Base-by-base conservation (phyloP, 2,888 invertebrate species). In the Drosophila tanythrix region DNA sequence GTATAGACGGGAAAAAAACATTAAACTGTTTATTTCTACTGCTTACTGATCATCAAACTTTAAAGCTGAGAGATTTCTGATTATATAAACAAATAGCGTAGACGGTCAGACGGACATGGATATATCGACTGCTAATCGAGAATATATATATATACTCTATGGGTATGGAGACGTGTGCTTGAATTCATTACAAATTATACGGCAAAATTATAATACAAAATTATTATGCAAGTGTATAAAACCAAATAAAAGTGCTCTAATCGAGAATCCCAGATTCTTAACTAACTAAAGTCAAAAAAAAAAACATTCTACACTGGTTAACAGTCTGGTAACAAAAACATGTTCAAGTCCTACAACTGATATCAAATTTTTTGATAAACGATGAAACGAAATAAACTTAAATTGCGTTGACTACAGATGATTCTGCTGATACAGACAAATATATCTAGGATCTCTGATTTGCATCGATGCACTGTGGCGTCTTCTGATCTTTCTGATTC, bases 311-410 rank as follows among this genome's bases (percentile, higher is more conserved):
- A 36, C 36, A 0, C 15, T 15, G 15, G 15, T 36, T 31, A 31
- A 10, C 31, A 31, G 31, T 3, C 2, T 0, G 11, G 21, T 21
- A 21, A 21, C 40, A 43, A 21, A 43, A 0, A 5, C 40, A 11
- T 21, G 11, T 11, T 3, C 2, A 46, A 15, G 0, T 21, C 2
- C 7, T 1, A 3, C 0, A 13, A 46, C 7, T 21, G 1, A 46
- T 46, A 21, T 1, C 0, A 7, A 18, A 1, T 21, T 7, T 15
- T 3, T 5, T 46, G 0, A 46, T 13, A 2, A 13, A 1, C 1
- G 1, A 46, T 46, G 7, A 1, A 13, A 21, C 0, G 6, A 13
- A 46, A 21, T 3, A 46, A 46, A 21, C 7, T 21, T 7, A 13
- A 46, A 7, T 21, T 21, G 43, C 6, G 5, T 40, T 43, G n/a